Evolutionary conservation across 2,797 vertebrate species (phyloP).

Genomic region (Melanotaenia nigrans): DNA sequence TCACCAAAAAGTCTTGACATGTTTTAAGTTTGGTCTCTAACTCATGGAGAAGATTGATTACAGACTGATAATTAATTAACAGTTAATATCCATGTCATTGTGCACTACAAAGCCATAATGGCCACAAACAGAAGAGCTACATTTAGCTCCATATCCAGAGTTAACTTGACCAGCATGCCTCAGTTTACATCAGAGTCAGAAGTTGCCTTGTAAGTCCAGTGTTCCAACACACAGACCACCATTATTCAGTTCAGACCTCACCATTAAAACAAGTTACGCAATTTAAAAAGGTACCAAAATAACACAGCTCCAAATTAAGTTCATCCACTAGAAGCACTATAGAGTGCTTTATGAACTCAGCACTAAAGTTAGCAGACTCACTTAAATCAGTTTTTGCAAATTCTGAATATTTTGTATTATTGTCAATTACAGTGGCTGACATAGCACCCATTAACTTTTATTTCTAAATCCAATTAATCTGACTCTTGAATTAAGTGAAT

Average conservation of each 20-base stretch:
- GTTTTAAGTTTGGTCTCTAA: background rate
- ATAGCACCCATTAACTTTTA: background rate
- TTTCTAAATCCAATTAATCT: background rate
- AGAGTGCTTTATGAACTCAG: background rate
- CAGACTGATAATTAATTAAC: background rate
- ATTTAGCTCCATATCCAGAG: background rate
- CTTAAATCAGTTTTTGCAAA: background rate
- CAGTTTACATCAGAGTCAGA: background rate
- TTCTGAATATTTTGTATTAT: background rate
- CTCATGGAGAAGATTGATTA: background rate
- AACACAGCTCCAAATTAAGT: background rate
- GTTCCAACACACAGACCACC: background rate
- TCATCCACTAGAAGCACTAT: background rate
- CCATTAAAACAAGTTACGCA: slow-evolving; percentile 5
- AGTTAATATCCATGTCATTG: background rate
- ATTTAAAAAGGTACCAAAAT: background rate
- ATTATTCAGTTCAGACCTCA: background rate
- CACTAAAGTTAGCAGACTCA: background rate
- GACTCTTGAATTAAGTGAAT: background rate
- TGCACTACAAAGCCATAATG: background rate
- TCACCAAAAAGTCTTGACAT: background rate
- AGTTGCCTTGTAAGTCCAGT: background rate
- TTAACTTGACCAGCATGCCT: background rate
- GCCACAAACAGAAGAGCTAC: background rate
- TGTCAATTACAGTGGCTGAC: background rate